phyloP scores from a whole-genome alignment of 35 echinoderm and acorn worm species.

The Amphiura filiformis region DNA sequence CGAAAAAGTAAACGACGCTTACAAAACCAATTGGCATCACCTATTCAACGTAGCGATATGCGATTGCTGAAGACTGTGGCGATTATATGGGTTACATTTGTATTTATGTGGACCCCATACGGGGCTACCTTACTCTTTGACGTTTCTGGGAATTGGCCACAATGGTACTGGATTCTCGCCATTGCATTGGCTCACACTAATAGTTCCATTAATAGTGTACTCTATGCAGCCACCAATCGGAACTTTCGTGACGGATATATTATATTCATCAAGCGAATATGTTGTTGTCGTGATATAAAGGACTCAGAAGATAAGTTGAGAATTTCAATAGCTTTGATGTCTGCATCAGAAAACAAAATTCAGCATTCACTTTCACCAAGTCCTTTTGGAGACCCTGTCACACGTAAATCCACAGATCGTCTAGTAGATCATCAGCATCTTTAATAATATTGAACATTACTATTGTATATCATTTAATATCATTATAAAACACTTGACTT shows the following conservation, averaged over 20 bases:
- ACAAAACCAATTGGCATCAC: not conserved
- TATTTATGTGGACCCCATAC: slow-evolving; percentile 81
- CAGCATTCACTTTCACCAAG: no score
- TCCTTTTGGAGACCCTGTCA: no score
- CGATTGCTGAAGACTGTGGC: slow-evolving; percentile 45
- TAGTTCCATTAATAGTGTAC: no score
- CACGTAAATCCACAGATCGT: no score
- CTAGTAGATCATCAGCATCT: no score
- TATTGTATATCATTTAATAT: no score
- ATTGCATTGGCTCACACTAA: slow-evolving; percentile 66
- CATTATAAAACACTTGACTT: no score
- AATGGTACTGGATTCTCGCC: slow-evolving; percentile 43
- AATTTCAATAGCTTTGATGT: no score
- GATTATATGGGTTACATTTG: slow-evolving; percentile 61
- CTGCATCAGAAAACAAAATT: no score
- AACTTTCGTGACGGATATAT: slow-evolving; percentile 67
- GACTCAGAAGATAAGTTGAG: no score
- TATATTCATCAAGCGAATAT: not conserved
- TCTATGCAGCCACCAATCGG: slow-evolving; percentile 72
- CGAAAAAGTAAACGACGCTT: not conserved
- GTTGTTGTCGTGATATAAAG: not conserved
- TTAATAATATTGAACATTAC: no score
- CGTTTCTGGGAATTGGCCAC: slow-evolving; percentile 33
- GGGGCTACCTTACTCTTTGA: slow-evolving; percentile 57
- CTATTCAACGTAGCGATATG: no score